Evolutionary conservation across 2,797 vertebrate species (phyloP), one percentile per base, ranked within the genome.

Genomic region (Naso thynnoides): DNA sequence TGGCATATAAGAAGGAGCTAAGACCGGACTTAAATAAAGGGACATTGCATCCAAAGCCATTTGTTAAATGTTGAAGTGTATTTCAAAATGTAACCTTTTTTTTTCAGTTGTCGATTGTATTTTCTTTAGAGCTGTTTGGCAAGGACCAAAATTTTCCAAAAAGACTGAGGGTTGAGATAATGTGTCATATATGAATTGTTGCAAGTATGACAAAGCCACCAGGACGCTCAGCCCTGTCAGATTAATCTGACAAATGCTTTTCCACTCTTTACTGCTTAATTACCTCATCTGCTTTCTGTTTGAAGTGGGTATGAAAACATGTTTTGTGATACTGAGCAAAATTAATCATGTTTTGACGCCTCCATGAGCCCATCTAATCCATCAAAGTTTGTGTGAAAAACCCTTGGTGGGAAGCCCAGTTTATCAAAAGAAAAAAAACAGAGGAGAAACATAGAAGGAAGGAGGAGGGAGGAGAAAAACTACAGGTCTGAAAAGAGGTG

Each of bases 371-470:
- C 60, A 63, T 73, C 38, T 81, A 61, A 89, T 90, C 70, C 76
- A 86, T 87, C 85, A 72, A 55, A 1, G 55, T 45, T 62, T 45
- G 50, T 60, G 57, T 73, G 57, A 76, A 79, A 73, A 66, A n/a
- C n/a, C n/a, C 53, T 86, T 83, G 83, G 79, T 83, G 41, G 36
- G 68, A 70, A 53, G 77, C 79, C 66, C 66, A 80, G 68, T 81
- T 82, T 74, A 71, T 76, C 62, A 79, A 70, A 63, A 61, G 70
- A 50, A 81, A 49, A 81, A 49, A 73, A 70, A 47, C 26, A 49
- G 58, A 76, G 55, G 67, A 78, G 69, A 71, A 45, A 65, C 47
- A 38, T 36, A 41, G 29, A 60, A 11, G 44, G 16, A 23, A 44
- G 36, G 49, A 67, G 23, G 23, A 61, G 21, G 54, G 58, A 70